phyloP scores from a whole-genome alignment of 53 echinoderm and acorn worm genomes.

The Stichopus horrens region DNA sequence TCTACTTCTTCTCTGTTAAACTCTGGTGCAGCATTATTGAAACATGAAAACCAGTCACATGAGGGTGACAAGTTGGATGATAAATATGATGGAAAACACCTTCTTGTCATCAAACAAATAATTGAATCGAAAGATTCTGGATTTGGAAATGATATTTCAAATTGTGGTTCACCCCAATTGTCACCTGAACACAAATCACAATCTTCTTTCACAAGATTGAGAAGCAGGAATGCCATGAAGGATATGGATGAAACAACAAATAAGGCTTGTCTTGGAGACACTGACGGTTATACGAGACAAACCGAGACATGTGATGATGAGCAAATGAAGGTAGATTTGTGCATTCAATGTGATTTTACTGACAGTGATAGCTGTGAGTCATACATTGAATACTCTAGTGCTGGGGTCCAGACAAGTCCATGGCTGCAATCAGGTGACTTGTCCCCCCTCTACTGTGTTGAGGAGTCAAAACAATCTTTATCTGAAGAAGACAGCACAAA shows the following conservation, averaged over 20 bases:
- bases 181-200: slow-evolving; percentile 50
- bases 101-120: slow-evolving; percentile 79
- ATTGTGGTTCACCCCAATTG: slow-evolving; percentile 70
- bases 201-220: neutral
- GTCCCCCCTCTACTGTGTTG: slow-evolving; percentile 53
- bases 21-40: neutral
- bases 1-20: neutral
- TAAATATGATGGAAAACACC: slow-evolving; percentile 69
- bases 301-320: neutral
- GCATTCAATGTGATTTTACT: slow-evolving; percentile 40
- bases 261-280: neutral
- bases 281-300: neutral
- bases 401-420: slow-evolving; percentile 58
- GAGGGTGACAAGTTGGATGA: neutral
- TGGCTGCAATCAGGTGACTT: slow-evolving; percentile 51
- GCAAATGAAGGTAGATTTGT: slow-evolving; percentile 3
- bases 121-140: slow-evolving; percentile 97
- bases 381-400: slow-evolving; percentile 19
- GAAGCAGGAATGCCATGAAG: neutral
- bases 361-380: slow-evolving; percentile 3
- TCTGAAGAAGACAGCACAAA: neutral
- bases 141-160: slow-evolving; percentile 88
- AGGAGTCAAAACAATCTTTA: neutral
- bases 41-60: neutral
- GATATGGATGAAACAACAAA: neutral